phyloP scores from a whole-genome alignment of 1,140 invertebrate genomes.

The Pseudoatta argentina region DNA sequence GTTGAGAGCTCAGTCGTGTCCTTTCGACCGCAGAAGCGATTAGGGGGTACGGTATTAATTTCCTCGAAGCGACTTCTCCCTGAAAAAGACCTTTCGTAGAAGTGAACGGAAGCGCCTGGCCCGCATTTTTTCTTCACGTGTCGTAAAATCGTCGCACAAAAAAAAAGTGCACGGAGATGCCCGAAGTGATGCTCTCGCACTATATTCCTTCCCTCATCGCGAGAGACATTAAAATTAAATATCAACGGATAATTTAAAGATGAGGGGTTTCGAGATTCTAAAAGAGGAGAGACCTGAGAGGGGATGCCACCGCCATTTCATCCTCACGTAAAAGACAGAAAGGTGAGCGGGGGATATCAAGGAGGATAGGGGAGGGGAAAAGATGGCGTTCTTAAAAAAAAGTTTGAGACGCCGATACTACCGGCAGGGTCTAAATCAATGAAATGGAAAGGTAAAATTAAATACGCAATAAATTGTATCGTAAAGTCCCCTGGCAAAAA shows the following conservation, averaged over 20 bases:
- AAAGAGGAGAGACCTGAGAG: background rate
- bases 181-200: conserved; percentile 5
- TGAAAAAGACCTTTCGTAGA: conserved; percentile 40
- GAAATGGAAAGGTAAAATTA: conserved; percentile 71
- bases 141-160: conserved; percentile 34
- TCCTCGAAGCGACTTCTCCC: conserved; percentile 13
- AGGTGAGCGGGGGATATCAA: background rate
- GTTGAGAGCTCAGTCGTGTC: background rate
- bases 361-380: background rate
- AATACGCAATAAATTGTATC: conserved; percentile 79
- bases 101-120: conserved; percentile 30
- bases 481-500: conserved; percentile 73
- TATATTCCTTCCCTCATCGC: background rate
- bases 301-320: background rate
- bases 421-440: conserved; percentile 67
- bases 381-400: conserved; percentile 51
- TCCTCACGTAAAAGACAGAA: background rate
- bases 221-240: conserved; percentile 55
- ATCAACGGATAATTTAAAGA: conserved; percentile 40
- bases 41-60: conserved; percentile 30
- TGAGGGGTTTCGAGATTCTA: conserved; percentile 40
- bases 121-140: conserved; percentile 34
- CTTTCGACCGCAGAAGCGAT: conserved; percentile 32
- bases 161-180: background rate
- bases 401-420: conserved; percentile 48